Percentiles rank a stretch among this genome's conserved stretches.
Conservation (phyloP, 1,140 invertebrate species). For the Atta texana region DNA sequence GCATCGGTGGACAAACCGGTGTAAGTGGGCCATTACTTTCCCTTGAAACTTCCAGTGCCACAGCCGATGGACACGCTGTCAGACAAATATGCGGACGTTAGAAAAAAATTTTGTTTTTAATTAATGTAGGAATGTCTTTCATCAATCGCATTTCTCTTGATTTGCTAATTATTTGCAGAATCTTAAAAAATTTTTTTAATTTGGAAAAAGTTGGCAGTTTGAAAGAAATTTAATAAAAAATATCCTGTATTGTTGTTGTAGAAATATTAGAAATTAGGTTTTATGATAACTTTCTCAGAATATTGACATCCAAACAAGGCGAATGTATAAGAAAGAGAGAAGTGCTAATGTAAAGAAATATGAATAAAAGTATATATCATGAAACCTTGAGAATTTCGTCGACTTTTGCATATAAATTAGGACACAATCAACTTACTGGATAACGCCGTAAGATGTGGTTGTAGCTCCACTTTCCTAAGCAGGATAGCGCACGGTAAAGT, state of each 20-base stretch:
- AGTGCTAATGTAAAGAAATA: neutral
- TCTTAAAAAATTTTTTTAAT: neutral
- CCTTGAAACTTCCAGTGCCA: constrained; percentile 92
- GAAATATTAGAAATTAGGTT: neutral
- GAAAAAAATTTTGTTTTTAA: constrained; percentile 5
- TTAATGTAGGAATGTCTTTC: neutral
- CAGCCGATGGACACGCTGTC: constrained; percentile 94
- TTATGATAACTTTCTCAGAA: neutral
- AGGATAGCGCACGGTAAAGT: constrained; percentile 96
- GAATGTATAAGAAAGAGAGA: neutral
- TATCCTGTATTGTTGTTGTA: neutral
- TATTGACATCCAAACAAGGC: neutral
- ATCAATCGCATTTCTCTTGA: neutral
- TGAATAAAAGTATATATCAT: neutral
- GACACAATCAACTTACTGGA: constrained; percentile 88
- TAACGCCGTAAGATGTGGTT: constrained; percentile 94
- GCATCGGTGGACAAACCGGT: constrained; percentile 90
- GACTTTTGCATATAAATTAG: neutral
- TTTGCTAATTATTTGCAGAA: neutral
- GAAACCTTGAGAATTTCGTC: neutral
- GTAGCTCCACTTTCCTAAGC: constrained; percentile 95
- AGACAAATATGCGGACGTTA: constrained; percentile 53
- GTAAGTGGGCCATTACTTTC: constrained; percentile 88
- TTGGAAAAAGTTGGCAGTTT: neutral
- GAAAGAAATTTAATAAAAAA: constrained; percentile 19